Percentiles rank a stretch among this genome's conserved stretches.
phyloP scores from a whole-genome alignment of 2,797 vertebrate species.

The Alosa sapidissima region DNA sequence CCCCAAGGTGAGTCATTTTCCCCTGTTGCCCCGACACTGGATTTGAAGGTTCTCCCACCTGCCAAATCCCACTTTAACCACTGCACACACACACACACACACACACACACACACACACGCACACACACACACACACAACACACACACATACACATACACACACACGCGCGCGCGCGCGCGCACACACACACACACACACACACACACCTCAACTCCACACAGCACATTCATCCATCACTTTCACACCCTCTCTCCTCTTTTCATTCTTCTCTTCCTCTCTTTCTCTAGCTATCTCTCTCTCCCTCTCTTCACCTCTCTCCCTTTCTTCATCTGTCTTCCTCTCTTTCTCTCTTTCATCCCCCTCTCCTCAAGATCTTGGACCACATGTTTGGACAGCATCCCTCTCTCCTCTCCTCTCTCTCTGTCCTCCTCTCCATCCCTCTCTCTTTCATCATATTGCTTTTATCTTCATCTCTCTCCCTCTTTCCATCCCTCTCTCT shows the following conservation, averaged over 20 bases:
- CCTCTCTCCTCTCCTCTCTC: conserved; percentile 31
- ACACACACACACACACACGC: too few species aligned
- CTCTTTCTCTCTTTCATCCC: background rate
- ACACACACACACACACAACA: background rate
- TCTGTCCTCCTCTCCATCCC: conserved; percentile 52
- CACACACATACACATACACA: background rate
- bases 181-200: too few species aligned
- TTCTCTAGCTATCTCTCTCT: background rate
- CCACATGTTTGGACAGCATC: too few species aligned
- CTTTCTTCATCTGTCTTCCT: background rate
- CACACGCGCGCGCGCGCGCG: too few species aligned
- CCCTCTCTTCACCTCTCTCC: conserved; percentile 19
- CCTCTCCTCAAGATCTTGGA: background rate
- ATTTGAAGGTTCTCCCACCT: too few species aligned
- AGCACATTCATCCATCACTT: background rate
- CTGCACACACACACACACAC: background rate
- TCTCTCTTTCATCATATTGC: background rate
- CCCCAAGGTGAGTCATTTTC: too few species aligned
- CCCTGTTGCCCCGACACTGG: too few species aligned
- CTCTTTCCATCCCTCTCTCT: background rate
- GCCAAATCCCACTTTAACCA: too few species aligned
- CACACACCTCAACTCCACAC: too few species aligned
- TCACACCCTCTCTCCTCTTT: background rate
- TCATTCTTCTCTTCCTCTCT: too few species aligned
- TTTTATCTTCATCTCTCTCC: conserved; percentile 38